phyloP scores from a whole-genome alignment of 1,140 invertebrate species.

The Diabrotica virgifera region DNA sequence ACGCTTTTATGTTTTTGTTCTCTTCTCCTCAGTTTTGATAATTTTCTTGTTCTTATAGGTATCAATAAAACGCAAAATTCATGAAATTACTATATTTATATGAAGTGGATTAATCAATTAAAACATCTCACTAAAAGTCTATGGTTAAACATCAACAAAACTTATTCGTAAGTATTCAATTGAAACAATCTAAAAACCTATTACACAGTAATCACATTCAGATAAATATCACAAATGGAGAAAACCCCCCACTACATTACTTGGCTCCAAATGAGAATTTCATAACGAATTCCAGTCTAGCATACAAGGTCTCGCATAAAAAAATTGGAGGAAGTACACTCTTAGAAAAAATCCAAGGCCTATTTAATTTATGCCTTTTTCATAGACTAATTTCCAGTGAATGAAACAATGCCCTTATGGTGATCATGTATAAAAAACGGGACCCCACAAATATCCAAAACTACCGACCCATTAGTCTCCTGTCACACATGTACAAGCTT shows the following conservation, averaged over 20 bases:
- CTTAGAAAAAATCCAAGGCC: no score
- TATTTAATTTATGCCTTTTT: no score
- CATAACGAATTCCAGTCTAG: conserved; percentile 7
- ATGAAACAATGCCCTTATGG: no score
- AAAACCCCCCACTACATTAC: conserved; percentile 40
- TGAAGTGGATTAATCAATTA: conserved; percentile 46
- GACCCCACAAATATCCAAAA: no score
- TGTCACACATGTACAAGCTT: no score
- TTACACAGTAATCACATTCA: conserved; percentile 48
- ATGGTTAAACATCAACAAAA: conserved; percentile 49
- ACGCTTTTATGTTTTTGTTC: no score
- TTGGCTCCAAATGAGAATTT: conserved; percentile 36
- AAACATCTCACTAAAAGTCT: conserved; percentile 48
- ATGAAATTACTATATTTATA: conserved; percentile 42
- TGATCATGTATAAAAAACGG: no score
- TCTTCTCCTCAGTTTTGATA: no score
- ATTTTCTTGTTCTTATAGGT: background rate
- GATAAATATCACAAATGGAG: conserved; percentile 48
- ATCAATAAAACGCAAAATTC: conserved; percentile 6
- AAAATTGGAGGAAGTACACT: no score
- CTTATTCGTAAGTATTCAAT: conserved; percentile 45
- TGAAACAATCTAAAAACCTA: conserved; percentile 48
- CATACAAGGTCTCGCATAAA: background rate
- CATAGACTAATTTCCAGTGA: no score
- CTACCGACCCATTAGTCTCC: no score